Evolutionary conservation across 2,888 invertebrate species (phyloP).

Genomic region (Lasioglossum figueresi): DNA sequence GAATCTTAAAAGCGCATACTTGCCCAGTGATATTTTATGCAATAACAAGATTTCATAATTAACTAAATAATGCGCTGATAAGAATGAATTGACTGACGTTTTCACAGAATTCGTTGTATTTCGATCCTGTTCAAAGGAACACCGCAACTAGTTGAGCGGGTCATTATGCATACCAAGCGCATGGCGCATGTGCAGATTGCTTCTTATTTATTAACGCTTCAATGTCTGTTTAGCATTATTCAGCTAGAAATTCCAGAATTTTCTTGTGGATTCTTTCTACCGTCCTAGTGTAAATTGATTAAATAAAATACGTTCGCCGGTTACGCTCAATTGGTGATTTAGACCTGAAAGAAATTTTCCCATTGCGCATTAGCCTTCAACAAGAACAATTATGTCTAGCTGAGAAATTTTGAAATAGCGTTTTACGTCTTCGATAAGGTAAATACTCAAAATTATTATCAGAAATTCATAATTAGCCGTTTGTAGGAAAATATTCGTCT

Average conservation of each 20-base stretch:
- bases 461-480: neutral
- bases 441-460: neutral
- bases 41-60: constrained; percentile 61
- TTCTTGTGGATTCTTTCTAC: neutral
- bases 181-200: constrained; percentile 39
- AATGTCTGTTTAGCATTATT: constrained; percentile 37
- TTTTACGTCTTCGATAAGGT: neutral
- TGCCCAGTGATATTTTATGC: constrained; percentile 38
- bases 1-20: constrained; percentile 28
- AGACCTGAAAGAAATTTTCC: constrained; percentile 4
- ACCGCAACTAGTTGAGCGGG: constrained; percentile 39
- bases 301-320: constrained; percentile 41
- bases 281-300: constrained; percentile 33
- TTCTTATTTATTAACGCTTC: constrained; percentile 43
- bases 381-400: neutral
- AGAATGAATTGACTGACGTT: constrained; percentile 51
- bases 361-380: neutral
- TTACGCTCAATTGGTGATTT: constrained; percentile 29
- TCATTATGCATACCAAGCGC: constrained; percentile 51
- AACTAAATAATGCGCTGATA: constrained; percentile 51
- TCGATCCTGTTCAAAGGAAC: constrained; percentile 49
- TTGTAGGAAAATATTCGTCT: neutral
- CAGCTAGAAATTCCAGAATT: constrained; percentile 27
- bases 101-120: constrained; percentile 44
- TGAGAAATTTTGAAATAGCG: neutral